Percentiles rank a stretch among this genome's conserved stretches.
phyloP scores from a whole-genome alignment of 2,797 vertebrate species.

The Lindbergichthys nudifrons region DNA sequence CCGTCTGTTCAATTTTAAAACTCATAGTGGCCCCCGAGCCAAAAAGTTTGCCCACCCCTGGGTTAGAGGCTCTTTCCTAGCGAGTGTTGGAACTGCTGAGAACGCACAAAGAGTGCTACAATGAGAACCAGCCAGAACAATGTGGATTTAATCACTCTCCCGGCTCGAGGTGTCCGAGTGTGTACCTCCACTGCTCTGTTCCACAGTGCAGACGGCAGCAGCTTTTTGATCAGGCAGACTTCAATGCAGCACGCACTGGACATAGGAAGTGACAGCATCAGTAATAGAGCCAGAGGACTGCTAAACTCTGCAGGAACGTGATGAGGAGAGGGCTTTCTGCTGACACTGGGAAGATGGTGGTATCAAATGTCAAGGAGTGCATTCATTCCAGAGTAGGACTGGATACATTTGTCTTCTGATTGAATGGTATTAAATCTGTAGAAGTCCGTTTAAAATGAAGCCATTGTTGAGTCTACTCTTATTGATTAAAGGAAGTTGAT shows the following conservation, averaged over 20 bases:
- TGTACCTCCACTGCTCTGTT: slow-evolving; percentile 24
- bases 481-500: slow-evolving; percentile 43
- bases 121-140: slow-evolving; percentile 34
- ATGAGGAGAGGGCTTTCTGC: slow-evolving; percentile 64
- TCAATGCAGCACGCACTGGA: slow-evolving; percentile 35
- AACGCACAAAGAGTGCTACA: slow-evolving; percentile 2
- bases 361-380: slow-evolving; percentile 60
- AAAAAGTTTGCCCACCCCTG: too few species aligned
- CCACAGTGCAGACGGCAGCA: slow-evolving; percentile 47
- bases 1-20: too few species aligned
- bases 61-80: not conserved
- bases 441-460: slow-evolving; percentile 25
- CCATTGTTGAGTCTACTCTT: slow-evolving; percentile 20
- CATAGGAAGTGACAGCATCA: slow-evolving; percentile 52
- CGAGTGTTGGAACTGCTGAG: not conserved
- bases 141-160: slow-evolving; percentile 52
- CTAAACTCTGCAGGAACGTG: slow-evolving; percentile 61
- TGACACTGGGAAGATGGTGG: slow-evolving; percentile 47
- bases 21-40: too few species aligned
- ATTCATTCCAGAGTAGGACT: slow-evolving; percentile 41
- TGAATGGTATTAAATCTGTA: slow-evolving; percentile 19
- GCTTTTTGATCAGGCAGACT: slow-evolving; percentile 57
- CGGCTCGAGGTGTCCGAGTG: slow-evolving; percentile 21
- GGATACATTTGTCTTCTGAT: slow-evolving; percentile 28
- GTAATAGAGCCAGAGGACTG: slow-evolving; percentile 52